Evolutionary conservation across 1,140 invertebrate species (phyloP), one percentile per base, ranked within the genome.

Genomic region (Chlorops oryzae): DNA sequence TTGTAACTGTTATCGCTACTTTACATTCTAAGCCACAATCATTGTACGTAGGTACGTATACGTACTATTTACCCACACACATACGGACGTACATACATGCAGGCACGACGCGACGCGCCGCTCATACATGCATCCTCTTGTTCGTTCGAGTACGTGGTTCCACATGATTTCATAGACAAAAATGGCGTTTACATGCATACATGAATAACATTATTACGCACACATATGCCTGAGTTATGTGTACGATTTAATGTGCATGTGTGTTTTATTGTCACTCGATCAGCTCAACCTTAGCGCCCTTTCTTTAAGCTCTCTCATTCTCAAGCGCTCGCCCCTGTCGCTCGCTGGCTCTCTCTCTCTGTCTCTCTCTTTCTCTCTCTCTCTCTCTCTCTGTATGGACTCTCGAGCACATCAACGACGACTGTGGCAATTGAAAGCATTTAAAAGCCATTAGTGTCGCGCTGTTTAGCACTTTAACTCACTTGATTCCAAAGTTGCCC

Each of bases 211-310:
- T 9, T 9, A 32, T 9, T 9, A 32, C 7, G 28, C n/a, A 32
- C 7, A 32, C 7, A 32, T 32, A 7, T 32, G 28, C 28, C n/a
- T 32, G n/a, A 56, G 53, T 58, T 59, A 52, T 53, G 27, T 47
- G 47, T 52, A 54, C 23, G 50, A 46, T 63, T 58, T 56, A 50
- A 51, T 32, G 27, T 20, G 7, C 9, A 9, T 39, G 37, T 39
- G 7, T 7, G 6, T n/a, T 7, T n/a, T 39, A 7, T 7, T 39
- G 18, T 39, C 7, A 7, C 18, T 7, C 17, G 6, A n/a, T 6
- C 7, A 7, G 7, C 17, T 39, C 37, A 39, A 39, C 7, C 37
- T 9, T 6, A 7, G 37, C 18, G 7, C 13, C 6, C 17, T 9
- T 17, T 13, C 7, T 20, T 39, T 7, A 7, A 20, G 7, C 17